phyloP scores from a whole-genome alignment of 2,113 vertebrate genomes.

The Menidia beryllina region DNA sequence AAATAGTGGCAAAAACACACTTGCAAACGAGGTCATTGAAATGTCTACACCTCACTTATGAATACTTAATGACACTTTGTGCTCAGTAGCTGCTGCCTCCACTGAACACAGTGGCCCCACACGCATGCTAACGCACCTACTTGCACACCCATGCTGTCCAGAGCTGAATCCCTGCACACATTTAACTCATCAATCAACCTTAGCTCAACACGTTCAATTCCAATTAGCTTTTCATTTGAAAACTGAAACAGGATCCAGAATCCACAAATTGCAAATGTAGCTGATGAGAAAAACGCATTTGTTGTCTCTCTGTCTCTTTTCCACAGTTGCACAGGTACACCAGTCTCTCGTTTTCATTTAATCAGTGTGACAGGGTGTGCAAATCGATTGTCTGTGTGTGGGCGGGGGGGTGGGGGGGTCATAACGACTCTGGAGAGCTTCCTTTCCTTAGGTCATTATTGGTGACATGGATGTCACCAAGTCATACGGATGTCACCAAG shows the following conservation, averaged over 20 bases:
- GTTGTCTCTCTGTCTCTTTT: constrained; percentile 11
- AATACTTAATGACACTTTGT: constrained; percentile 82
- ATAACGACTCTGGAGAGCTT: constrained; percentile 36
- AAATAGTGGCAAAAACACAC: constrained; percentile 78
- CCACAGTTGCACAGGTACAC: not conserved
- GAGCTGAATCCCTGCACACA: constrained; percentile 35
- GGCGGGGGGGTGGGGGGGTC: too few species aligned
- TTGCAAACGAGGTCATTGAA: constrained; percentile 80
- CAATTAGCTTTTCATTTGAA: constrained; percentile 73
- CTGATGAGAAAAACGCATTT: constrained; percentile 42
- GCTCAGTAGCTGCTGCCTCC: constrained; percentile 52
- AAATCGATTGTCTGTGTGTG: constrained; percentile 64
- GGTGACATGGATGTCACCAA: constrained; percentile 51
- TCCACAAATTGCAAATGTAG: constrained; percentile 52
- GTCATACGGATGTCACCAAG: constrained; percentile 48
- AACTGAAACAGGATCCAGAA: constrained; percentile 63
- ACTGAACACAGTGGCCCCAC: constrained; percentile 45
- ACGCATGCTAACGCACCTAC: not conserved
- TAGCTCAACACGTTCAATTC: constrained; percentile 62
- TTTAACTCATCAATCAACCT: constrained; percentile 67
- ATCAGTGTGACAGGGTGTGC: constrained; percentile 56
- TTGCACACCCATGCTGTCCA: constrained; percentile 1
- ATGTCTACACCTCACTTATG: constrained; percentile 79
- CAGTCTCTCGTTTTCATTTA: constrained; percentile 40
- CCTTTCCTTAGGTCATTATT: constrained; percentile 68